Evolutionary conservation across 92 coral and sea anemone species (phyloP), one percentile per base, ranked within the genome.

Genomic region (Epizoanthus rinbou): DNA sequence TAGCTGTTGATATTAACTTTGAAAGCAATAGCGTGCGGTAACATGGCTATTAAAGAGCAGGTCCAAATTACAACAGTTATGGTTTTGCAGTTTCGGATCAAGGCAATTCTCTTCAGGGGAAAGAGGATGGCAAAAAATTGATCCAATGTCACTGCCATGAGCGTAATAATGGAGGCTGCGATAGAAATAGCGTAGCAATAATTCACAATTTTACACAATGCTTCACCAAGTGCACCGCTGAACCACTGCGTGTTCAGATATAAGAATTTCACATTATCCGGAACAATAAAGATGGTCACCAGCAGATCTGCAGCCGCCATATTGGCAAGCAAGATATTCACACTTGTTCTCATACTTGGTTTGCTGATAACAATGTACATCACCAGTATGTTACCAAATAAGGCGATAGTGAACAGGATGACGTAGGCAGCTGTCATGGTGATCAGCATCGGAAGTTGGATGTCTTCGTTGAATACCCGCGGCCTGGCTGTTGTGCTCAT

Each of bases 221-320:
- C 68, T 16, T 35, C 56, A 1, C 95, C 95, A 13, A 88, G 6
- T 1, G 25, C 21, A 0, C 97, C 97, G 3, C 85, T 80, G 57
- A 90, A 64, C 97, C 97, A 92, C 18, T 18, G 41, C 9, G 45
- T 17, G 3, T 22, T 58, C 11, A 85, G 7, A 63, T 82, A 83
- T 75, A 92, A 4, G 52, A 62, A 58, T 43, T 65, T 79, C 19
- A 88, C 72, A 19, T 65, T 53, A 8, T 82, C 43, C 9, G 97
- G 97, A 53, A 90, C 82, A 1, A 83, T 39, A 1, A 87, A 53
- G 3, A 92, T 11, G 1, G 90, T 60, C 0, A 88, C 83, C 18
- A 92, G 57, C 67, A 92, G 23, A 70, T 92, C 93, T 1, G 95
- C 91, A 15, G 81, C 54, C 13, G 93, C 91, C 89, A 92, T 74